These are phyloP conservation scores for Marmota flaviventris DNA, from an alignment of 2,113 vertebrate genomes.

Conservation along the genomic window DNA sequence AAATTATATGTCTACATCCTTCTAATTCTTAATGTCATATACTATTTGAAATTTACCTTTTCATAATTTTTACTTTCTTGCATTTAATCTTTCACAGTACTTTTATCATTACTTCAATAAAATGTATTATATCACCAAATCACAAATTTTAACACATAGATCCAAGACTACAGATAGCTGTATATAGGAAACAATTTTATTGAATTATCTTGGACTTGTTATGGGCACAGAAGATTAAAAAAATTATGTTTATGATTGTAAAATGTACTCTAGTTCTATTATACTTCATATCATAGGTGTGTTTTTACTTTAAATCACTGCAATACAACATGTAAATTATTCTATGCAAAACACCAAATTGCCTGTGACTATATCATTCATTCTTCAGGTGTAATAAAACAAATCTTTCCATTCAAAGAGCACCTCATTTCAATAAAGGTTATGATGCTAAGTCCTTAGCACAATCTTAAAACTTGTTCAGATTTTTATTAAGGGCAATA, in stretches of 20 bases:
- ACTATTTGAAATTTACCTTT: slow-evolving; percentile 11
- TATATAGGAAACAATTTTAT: slow-evolving; percentile 46
- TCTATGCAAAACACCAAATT: neutral
- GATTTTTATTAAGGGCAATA: neutral
- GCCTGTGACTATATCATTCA: neutral
- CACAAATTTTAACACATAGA: neutral
- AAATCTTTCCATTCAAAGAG: slow-evolving; percentile 16
- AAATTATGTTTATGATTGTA: neutral
- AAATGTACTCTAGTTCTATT: neutral
- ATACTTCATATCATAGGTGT: neutral
- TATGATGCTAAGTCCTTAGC: neutral
- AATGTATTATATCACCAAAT: slow-evolving; percentile 6
- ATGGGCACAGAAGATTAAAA: neutral
- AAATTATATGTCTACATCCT: neutral
- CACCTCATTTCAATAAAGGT: neutral
- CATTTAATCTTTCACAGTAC: slow-evolving; percentile 34
- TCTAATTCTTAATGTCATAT: neutral
- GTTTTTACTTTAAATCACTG: slow-evolving; percentile 12
- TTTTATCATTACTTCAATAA: slow-evolving; percentile 17
- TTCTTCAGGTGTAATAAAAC: neutral
- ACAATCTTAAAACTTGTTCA: neutral
- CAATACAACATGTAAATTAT: slow-evolving; percentile 16
- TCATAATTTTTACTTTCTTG: neutral
- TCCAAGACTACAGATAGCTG: neutral
- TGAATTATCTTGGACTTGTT: neutral